A percentile compares a stretch with the other conserved stretches of the same genome.
These are phyloP conservation scores for Rhagonycha fulva DNA, from an alignment of 2,888 invertebrate genomes.

Conservation along the genomic window DNA sequence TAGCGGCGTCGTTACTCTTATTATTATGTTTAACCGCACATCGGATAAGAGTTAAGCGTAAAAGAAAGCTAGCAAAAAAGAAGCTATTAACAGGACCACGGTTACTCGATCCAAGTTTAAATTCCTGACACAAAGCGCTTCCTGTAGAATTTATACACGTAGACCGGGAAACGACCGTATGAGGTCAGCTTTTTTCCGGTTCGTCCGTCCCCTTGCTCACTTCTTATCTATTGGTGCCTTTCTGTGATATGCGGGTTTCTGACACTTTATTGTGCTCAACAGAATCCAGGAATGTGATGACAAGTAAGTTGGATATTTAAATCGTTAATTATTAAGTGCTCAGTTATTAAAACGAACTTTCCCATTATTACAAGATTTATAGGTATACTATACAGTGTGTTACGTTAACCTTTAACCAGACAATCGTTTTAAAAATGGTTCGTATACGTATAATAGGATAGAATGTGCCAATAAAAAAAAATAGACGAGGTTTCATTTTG, in stretches of 20 bases:
- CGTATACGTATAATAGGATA: background rate
- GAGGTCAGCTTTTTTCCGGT: slow-evolving; percentile 56
- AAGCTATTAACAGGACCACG: slow-evolving; percentile 60
- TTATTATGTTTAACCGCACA: slow-evolving; percentile 64
- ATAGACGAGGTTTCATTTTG: background rate
- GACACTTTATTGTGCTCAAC: slow-evolving; percentile 29
- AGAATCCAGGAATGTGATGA: slow-evolving; percentile 18
- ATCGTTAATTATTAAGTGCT: slow-evolving; percentile 3
- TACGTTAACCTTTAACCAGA: background rate
- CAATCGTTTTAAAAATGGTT: slow-evolving; percentile 10
- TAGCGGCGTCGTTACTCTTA: slow-evolving; percentile 62
- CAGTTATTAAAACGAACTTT: background rate
- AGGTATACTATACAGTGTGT: background rate
- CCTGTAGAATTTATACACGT: slow-evolving; percentile 92
- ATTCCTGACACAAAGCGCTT: slow-evolving; percentile 89
- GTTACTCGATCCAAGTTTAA: slow-evolving; percentile 66
- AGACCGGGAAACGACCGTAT: slow-evolving; percentile 92
- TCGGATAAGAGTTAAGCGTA: slow-evolving; percentile 60
- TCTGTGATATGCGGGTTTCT: slow-evolving; percentile 41
- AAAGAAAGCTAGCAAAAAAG: slow-evolving; percentile 58
- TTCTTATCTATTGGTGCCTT: slow-evolving; percentile 55
- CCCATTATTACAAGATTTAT: background rate
- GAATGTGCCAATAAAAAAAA: slow-evolving; percentile 16
- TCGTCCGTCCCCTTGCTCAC: slow-evolving; percentile 54
- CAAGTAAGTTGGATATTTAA: slow-evolving; percentile 21